Conservation (phyloP, 2,888 invertebrate genomes). For the Cheilosia impressa region DNA sequence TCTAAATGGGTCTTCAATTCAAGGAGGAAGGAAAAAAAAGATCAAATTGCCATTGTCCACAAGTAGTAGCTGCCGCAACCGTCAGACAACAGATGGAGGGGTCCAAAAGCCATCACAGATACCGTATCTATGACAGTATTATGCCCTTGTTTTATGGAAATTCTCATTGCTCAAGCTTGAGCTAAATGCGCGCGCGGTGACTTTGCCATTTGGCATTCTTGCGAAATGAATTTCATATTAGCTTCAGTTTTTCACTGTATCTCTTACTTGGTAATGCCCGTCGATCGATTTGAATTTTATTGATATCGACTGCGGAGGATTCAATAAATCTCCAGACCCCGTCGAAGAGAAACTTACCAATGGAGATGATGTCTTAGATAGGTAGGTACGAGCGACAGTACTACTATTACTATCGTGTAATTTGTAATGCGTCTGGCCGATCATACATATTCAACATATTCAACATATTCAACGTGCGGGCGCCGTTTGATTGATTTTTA, state of each 20-base stretch:
- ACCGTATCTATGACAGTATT: constrained; percentile 61
- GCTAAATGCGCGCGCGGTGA: constrained; percentile 13
- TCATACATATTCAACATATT: constrained; percentile 69
- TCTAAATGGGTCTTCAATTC: constrained; percentile 73
- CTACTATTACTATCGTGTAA: constrained; percentile 7
- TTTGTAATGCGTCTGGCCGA: constrained; percentile 60
- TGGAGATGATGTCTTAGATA: constrained; percentile 61
- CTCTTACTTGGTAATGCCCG: not conserved
- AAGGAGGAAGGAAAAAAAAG: constrained; percentile 39
- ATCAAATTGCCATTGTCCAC: constrained; percentile 66
- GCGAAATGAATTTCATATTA: constrained; percentile 56
- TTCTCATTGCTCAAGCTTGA: constrained; percentile 63
- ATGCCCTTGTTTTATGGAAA: constrained; percentile 71
- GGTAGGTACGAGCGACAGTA: constrained; percentile 1
- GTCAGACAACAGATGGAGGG: constrained; percentile 38
- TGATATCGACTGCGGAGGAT: constrained; percentile 52
- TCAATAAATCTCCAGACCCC: constrained; percentile 51
- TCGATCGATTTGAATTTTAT: constrained; percentile 59
- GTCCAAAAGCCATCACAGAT: constrained; percentile 57
- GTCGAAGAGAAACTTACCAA: constrained; percentile 38
- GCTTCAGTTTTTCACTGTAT: not conserved
- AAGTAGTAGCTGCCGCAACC: constrained; percentile 10
- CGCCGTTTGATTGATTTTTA: constrained; percentile 65
- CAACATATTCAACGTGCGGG: constrained; percentile 18
- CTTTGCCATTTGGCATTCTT: constrained; percentile 56